Evolutionary conservation across 2,888 invertebrate species (phyloP), one percentile per base, ranked within the genome.

Genomic region (Macrostomum cliftonense): DNA sequence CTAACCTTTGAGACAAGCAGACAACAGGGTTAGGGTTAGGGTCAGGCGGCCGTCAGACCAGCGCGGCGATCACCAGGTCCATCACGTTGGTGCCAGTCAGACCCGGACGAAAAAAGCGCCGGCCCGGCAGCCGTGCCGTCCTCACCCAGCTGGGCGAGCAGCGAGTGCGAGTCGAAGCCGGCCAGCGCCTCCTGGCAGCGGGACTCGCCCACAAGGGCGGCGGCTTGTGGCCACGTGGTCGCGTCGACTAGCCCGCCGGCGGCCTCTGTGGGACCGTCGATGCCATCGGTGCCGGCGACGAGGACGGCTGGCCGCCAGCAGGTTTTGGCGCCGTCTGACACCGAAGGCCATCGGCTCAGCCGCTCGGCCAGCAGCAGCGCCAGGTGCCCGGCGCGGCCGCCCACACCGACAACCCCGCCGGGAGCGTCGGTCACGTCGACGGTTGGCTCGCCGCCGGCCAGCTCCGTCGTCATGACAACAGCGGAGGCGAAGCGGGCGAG

Each of bases 81-180:
- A 97, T 97, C 0, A 97, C 91, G 77, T 97, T 99, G 20, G 93
- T 95, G 40, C 89, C 86, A 19, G 93, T 93, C 62, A 86, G 81
- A 0, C 95, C 95, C 28, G 28, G 28, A n/a, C 28, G 4, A 9
- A 9, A 28, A 28, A 4, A 28, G 28, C 28, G 28, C 28, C 28
- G 28, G 28, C n/a, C n/a, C 28, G 28, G 28, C 28, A n/a, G n/a
- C n/a, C 45, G 81, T 82, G 37, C 71, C 60, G 0, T 84, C 85
- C 53, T 75, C 66, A 38, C 74, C 72, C 51, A 82, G 78, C 42
- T 67, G 63, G 39, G 74, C 74, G 64, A 79, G 87, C 69, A 89
- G 88, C 58, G 75, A 78, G 64, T 85, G 84, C 4, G 85, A 81
- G 71, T 95, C 83, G 73, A 86, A 89, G 55, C 79, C 76, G 12